Percentiles rank a stretch among this genome's conserved stretches.
These are phyloP conservation scores for Lacanobia wlatinum DNA, from an alignment of 2,888 invertebrate genomes.

Conservation along the genomic window DNA sequence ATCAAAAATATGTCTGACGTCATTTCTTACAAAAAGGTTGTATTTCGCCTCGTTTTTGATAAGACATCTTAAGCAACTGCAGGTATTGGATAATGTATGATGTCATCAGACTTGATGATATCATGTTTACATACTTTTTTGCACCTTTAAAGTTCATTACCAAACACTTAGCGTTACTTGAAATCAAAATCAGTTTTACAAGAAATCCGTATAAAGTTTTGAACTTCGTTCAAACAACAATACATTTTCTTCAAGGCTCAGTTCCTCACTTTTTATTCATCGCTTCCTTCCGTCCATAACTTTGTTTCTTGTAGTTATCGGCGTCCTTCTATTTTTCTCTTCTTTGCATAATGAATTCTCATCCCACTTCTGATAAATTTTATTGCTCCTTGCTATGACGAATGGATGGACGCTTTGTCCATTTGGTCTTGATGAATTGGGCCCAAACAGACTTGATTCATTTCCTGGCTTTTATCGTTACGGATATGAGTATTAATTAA, in stretches of 20 bases:
- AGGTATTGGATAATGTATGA: conserved; percentile 27
- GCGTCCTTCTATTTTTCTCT: conserved; percentile 24
- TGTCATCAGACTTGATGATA: conserved; percentile 24
- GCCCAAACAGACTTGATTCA: conserved; percentile 24
- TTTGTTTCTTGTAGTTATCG: conserved; percentile 35
- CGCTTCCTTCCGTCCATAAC: conserved; percentile 18
- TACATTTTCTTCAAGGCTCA: conserved; percentile 22
- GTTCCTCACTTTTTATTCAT: conserved; percentile 34
- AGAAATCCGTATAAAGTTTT: conserved; percentile 1
- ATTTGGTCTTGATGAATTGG: conserved; percentile 35
- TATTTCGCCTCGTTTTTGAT: conserved; percentile 1
- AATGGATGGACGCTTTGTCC: conserved; percentile 27
- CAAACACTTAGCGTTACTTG: conserved; percentile 3
- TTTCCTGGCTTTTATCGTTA: conserved; percentile 16
- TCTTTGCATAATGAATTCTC: conserved; percentile 29
- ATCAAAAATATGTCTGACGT: not conserved
- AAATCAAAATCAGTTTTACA: not conserved
- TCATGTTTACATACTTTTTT: conserved; percentile 33
- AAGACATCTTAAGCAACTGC: conserved; percentile 2
- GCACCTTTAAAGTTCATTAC: conserved; percentile 18
- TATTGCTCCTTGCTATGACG: conserved; percentile 28
- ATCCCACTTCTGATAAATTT: conserved; percentile 37
- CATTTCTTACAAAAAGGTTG: not conserved
- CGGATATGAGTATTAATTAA: conserved; percentile 26
- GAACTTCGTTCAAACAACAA: conserved; percentile 24